Percentiles rank a stretch among this genome's conserved stretches.
phyloP scores from a whole-genome alignment of 2,888 invertebrate genomes.

The Caenorhabditis sp. region DNA sequence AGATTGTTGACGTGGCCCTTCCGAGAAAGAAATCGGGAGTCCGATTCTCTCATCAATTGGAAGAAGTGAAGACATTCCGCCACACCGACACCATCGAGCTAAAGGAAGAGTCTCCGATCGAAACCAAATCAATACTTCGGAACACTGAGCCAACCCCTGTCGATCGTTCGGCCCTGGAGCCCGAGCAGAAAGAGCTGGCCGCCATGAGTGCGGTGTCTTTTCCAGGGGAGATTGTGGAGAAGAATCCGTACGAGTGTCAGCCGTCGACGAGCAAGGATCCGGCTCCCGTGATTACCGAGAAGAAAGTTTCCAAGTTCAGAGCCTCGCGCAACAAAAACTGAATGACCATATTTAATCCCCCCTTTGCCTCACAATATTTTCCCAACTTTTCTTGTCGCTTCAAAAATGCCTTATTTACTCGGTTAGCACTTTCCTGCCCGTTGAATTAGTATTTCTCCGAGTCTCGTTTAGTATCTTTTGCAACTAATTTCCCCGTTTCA shows the following conservation, averaged over 20 bases:
- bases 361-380: neutral
- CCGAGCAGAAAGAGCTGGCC: conserved; percentile 34
- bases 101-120: conserved; percentile 4
- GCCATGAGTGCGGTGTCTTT: conserved; percentile 36
- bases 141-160: conserved; percentile 38
- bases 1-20: too few relatives aligned
- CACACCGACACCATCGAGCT: conserved; percentile 15
- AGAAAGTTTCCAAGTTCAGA: conserved; percentile 45
- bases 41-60: conserved; percentile 34
- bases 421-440: too few relatives aligned
- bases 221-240: conserved; percentile 50
- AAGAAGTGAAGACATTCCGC: conserved; percentile 38
- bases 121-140: conserved; percentile 46
- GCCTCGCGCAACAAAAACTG: conserved; percentile 20
- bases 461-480: neutral
- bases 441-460: too few relatives aligned
- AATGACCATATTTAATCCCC: neutral
- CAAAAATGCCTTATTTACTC: neutral
- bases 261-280: conserved; percentile 52
- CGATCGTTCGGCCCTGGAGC: conserved; percentile 11
- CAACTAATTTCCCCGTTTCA: neutral
- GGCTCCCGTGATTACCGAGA: conserved; percentile 37
- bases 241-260: conserved; percentile 41
- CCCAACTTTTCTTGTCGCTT: neutral
- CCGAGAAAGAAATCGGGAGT: conserved; percentile 26